These are phyloP conservation scores for Odontamblyopus rebecca DNA, from an alignment of 2,797 vertebrate species.

Conservation along the genomic window DNA sequence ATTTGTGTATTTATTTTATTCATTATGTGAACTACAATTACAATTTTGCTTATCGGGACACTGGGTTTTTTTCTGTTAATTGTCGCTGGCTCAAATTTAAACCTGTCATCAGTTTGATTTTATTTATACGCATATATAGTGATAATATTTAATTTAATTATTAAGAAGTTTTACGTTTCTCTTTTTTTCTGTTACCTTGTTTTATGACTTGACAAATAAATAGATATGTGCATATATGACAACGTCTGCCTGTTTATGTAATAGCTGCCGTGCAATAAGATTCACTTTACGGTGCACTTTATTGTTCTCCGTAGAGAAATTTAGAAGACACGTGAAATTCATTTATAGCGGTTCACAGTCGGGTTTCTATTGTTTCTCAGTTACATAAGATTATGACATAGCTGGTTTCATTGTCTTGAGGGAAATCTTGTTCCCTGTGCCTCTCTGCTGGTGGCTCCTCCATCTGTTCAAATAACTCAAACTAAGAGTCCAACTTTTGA, in stretches of 20 bases:
- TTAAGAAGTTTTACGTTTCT: neutral
- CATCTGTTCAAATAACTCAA: slow-evolving; percentile 32
- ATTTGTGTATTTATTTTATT: neutral
- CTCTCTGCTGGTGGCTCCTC: neutral
- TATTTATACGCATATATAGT: slow-evolving; percentile 1
- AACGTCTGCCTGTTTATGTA: too few relatives aligned
- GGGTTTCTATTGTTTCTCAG: slow-evolving; percentile 10
- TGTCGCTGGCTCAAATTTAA: neutral
- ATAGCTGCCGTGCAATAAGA: too few relatives aligned
- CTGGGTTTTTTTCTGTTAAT: neutral
- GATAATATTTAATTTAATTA: neutral
- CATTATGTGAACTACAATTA: too few relatives aligned
- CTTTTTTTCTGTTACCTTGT: neutral
- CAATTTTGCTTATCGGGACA: neutral
- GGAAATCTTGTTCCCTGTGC: slow-evolving; percentile 13
- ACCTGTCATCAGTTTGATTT: neutral
- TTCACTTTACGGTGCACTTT: too few relatives aligned
- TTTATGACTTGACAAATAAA: neutral
- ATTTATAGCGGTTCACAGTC: slow-evolving; percentile 12
- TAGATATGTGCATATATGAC: neutral
- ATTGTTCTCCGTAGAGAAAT: neutral
- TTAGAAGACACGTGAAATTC: slow-evolving; percentile 16
- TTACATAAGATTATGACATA: slow-evolving; percentile 15
- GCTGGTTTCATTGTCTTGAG: slow-evolving; percentile 9
- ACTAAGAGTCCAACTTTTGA: neutral